Evolutionary conservation across 2,888 invertebrate genomes (phyloP), one percentile per base, ranked within the genome.

Genomic region (Metacarcinus magister): DNA sequence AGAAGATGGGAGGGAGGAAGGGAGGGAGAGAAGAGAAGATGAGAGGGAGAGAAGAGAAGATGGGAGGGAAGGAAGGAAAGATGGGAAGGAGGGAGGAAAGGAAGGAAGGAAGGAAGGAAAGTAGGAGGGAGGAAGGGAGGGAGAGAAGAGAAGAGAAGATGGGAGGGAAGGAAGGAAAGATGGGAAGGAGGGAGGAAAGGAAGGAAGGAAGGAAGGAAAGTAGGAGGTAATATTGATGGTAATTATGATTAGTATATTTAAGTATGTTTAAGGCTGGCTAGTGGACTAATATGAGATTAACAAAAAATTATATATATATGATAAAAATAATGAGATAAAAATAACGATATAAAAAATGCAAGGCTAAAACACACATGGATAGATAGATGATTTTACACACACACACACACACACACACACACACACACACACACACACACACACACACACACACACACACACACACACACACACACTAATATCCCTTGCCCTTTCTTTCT

Each of bases 361-460:
- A 13, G 7, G 10, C 4, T 46, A 46, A 46, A 7, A 46, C 46
- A 46, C 46, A 7, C 10, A 48, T 7, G 4, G 48, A 48, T 48
- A 48, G 48, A 10, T 48, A 48, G 0, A 39, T 39, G 2, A 39
- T 1, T 39, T 39, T 39, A 39, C 48, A 48, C 48, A 48, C 48
- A 48, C 48, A 48, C 48, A 48, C 48, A 48, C 48, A 48, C 48
- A 48, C 48, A 39, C 39, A 39, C 39, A 39, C 39, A 39, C 39
- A 39, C 2, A 54, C 54, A 54, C 54, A 54, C 54, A 54, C 54
- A 67, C n/a, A 67, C 67, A 67, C 67, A 67, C 67, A 67, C 67
- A 67, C 67, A 67, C 67, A 54, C n/a, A n/a, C n/a, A 67, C 67
- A 67, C 67, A 67, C 67, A 82, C 82, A 82, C 32, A 82, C 32